These are phyloP conservation scores for Branchinecta sandiegonensis DNA, from an alignment of 2,888 invertebrate species.

Conservation along the genomic window DNA sequence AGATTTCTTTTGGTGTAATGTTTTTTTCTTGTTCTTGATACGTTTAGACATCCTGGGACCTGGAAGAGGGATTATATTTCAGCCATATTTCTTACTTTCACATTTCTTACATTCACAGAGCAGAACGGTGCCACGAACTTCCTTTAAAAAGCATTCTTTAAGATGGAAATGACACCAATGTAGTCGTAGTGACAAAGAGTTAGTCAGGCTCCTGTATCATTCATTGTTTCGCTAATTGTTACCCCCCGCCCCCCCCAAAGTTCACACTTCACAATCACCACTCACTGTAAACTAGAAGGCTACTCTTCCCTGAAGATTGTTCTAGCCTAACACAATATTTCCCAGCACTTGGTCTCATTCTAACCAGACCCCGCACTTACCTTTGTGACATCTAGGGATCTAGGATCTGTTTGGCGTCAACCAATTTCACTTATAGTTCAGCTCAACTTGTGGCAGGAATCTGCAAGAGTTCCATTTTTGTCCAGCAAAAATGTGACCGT, in stretches of 20 bases:
- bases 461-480: no score
- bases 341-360: conserved; percentile 3
- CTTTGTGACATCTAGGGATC: no score
- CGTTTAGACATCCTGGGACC: conserved; percentile 12
- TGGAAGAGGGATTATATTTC: conserved; percentile 10
- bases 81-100: conserved; percentile 10
- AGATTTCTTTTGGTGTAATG: no score
- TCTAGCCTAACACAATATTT: background rate
- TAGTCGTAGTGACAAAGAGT: no score
- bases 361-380: conserved; percentile 8
- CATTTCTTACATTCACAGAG: conserved; percentile 10
- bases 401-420: no score
- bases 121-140: background rate
- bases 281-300: background rate
- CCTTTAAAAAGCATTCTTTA: background rate
- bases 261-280: background rate
- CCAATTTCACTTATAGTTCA: no score
- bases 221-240: no score
- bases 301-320: background rate
- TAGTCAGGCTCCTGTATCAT: no score
- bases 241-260: background rate
- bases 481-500: no score
- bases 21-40: conserved; percentile 2
- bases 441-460: no score
- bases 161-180: no score